Base-by-base conservation (phyloP, 2,888 invertebrate species). In the Eilema caniola region DNA sequence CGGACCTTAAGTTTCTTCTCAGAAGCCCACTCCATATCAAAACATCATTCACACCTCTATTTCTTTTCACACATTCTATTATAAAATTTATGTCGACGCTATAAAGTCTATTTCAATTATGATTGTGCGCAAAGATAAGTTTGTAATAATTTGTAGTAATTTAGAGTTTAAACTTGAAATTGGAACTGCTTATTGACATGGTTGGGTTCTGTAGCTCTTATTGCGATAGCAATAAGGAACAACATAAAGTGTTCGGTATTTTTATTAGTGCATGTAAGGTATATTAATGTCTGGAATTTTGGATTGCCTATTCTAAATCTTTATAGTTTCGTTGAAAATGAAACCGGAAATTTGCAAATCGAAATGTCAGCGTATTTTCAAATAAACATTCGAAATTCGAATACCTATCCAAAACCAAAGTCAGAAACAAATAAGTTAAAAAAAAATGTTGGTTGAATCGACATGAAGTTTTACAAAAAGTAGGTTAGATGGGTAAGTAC, bases 111-210 rank as follows among this genome's bases (percentile, higher is more conserved):
- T 62, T 65, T 63, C 24, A 23, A 20, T 33, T 72, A n/a, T 41
- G 60, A 56, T 59, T 71, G 59, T 67, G 77, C 69, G 73, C 71
- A 83, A 80, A 82, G 78, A 76, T 84, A 86, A 79, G 76, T 78
- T 80, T 84, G 88, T 88, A 87, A 90, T 90, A 86, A 90, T 90
- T 90, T 89, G 87, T 76, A 73, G 76, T 76, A 88, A 90, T 90
- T 89, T 88, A 90, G 90, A 88, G 88, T 89, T 89, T 79, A 75
- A 73, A 89, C 88, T 91, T 90, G 92, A 91, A 92, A 92, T 90
- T 88, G 86, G 89, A 92, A 92, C 90, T 86, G 83, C 79, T 86
- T 84, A 53, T 67, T 62, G 86, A 86, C 84, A 84, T 85, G 84
- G 83, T 86, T 84, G 77, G 75, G 76, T 79, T 79, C 75, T 67